phyloP scores from a whole-genome alignment of 2,888 invertebrate species.

The Sphaeridia pumilis region DNA sequence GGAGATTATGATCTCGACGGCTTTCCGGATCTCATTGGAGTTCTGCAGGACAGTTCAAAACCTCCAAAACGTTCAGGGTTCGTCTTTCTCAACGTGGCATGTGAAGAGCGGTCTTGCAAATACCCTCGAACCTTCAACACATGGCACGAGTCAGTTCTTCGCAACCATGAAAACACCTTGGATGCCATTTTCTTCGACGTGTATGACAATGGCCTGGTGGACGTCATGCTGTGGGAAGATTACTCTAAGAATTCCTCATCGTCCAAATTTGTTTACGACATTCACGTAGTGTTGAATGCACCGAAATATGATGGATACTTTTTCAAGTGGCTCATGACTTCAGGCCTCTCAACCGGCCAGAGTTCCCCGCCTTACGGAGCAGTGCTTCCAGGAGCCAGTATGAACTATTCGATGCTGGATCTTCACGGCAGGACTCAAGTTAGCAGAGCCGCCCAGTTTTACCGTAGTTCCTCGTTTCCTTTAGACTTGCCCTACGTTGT shows the following conservation, averaged over 20 bases:
- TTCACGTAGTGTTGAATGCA: conserved; percentile 73
- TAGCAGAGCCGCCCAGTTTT: conserved; percentile 73
- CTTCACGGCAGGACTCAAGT: conserved; percentile 68
- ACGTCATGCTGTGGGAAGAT: conserved; percentile 76
- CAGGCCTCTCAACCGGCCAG: conserved; percentile 47
- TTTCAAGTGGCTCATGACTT: conserved; percentile 84
- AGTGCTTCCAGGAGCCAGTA: conserved; percentile 80
- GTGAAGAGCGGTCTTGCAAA: conserved; percentile 49
- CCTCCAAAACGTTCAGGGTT: conserved; percentile 50
- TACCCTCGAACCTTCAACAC: conserved; percentile 64
- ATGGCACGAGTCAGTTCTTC: conserved; percentile 62
- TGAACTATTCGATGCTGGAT: conserved; percentile 73
- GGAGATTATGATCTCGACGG: conserved; percentile 96
- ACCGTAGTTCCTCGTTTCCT: conserved; percentile 82
- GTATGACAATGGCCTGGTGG: conserved; percentile 82
- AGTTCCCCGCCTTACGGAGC: conserved; percentile 47
- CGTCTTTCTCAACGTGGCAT: conserved; percentile 66
- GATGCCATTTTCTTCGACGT: conserved; percentile 88
- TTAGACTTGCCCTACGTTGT: conserved; percentile 87
- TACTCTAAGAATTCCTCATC: too few relatives aligned
- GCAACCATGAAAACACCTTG: conserved; percentile 57
- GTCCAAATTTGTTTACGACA: conserved; percentile 50
- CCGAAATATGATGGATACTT: conserved; percentile 91
- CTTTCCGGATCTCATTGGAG: conserved; percentile 78
- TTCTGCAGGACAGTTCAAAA: conserved; percentile 40